Conservation (phyloP, 2,888 invertebrate genomes). For the Rotaria macrura region DNA sequence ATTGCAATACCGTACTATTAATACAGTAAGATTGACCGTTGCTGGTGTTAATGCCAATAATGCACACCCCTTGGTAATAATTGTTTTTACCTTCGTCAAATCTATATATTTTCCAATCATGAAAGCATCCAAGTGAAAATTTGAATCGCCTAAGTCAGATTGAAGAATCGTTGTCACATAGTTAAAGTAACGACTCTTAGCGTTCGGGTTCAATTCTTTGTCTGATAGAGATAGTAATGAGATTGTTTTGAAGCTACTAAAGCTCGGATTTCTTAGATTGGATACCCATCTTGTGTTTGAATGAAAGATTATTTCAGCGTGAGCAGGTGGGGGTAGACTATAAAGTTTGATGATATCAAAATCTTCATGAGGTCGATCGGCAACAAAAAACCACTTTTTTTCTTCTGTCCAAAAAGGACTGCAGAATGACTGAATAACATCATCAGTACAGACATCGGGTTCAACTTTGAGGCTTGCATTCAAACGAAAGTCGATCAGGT, state of each 20-base stretch:
- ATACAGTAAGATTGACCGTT: neutral
- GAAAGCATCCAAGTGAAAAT: neutral
- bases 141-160: neutral
- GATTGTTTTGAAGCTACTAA: neutral
- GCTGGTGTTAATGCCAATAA: neutral
- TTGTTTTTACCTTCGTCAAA: neutral
- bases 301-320: neutral
- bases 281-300: neutral
- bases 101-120: neutral
- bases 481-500: neutral
- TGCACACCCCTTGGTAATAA: accelerated
- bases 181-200: neutral
- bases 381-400: neutral
- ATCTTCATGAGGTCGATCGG: neutral
- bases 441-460: neutral
- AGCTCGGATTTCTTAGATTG: neutral
- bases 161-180: neutral
- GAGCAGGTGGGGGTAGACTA: neutral
- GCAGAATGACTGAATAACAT: neutral
- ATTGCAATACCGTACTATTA: neutral
- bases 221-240: neutral
- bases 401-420: neutral
- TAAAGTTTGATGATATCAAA: neutral
- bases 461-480: neutral
- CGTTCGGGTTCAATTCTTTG: accelerated